Evolutionary conservation across 2,888 invertebrate species (phyloP), one percentile per base, ranked within the genome.

Genomic region (Priapulus caudatus): DNA sequence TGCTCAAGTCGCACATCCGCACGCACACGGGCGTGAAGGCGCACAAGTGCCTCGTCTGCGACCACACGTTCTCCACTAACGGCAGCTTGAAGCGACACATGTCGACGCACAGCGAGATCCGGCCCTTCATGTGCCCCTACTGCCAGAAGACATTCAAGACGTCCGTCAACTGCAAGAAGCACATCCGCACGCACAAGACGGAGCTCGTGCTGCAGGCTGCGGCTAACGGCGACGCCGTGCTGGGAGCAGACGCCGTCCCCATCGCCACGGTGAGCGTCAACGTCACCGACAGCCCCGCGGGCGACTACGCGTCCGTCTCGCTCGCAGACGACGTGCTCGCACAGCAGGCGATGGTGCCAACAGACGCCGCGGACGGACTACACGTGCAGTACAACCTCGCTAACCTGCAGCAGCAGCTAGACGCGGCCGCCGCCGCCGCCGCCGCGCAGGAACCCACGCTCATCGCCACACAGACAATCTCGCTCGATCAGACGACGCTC

Each of bases 81-180:
- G 79, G 81, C 5, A 80, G 80, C 67, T 71, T 92, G 61, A 82
- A 80, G 64, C 78, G 89, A 47, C 92, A 92, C 68, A 74, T 82
- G 67, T 77, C 83, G 2, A 77, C 83, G 20, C 90, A 91, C 60
- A 69, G 67, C 52, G 68, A 68, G 43, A 62, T 64, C 18, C 58
- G 70, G 1, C 68, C 68, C 0, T 70, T 68, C 59, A 68, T 70
- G 67, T 81, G 81, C 64, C 79, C 79, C 0, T 78, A 78, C 63
- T 81, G 80, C 62, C 73, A 73, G 56, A 77, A 78, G 61, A 73
- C 72, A 4, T 81, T 79, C 65, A 79, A 79, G 66, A 76, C 77
- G 2, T 67, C 74, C 15, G 74, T 77, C 19, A 76, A 78, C 62
- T 81, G 81, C 64, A 74, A 79, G 59, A 79, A 79, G 58, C 82